Conservation (phyloP, 2,113 vertebrate genomes). For the Polypterus bichir region DNA sequence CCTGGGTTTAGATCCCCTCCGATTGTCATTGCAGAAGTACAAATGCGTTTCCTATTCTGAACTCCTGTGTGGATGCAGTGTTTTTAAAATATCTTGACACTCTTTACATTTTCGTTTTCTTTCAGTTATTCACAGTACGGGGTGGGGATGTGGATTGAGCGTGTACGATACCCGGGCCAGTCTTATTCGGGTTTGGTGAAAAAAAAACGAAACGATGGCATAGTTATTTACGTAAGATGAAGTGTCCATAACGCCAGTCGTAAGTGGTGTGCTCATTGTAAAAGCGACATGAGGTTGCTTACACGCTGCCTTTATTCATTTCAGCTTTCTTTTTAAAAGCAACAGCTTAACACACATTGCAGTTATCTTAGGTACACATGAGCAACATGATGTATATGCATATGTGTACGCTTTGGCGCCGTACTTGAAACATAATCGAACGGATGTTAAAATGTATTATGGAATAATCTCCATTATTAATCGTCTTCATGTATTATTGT, state of each 20-base stretch:
- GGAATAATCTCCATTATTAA: background rate
- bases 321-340: background rate
- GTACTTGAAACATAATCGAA: too few relatives aligned
- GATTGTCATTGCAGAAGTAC: constrained; percentile 17
- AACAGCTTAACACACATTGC: background rate
- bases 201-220: background rate
- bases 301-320: background rate
- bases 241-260: constrained; percentile 5
- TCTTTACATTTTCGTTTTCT: too few relatives aligned
- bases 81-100: background rate
- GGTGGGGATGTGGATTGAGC: too few relatives aligned
- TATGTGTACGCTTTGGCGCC: too few relatives aligned
- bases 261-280: constrained; percentile 8
- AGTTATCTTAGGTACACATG: too few relatives aligned
- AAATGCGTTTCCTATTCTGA: constrained; percentile 13
- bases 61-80: constrained; percentile 14
- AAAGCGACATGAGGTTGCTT: background rate
- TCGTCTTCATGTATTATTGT: too few relatives aligned
- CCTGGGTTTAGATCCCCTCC: constrained; percentile 13
- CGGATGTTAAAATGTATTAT: background rate
- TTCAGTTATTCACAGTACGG: too few relatives aligned
- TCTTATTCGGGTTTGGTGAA: too few relatives aligned
- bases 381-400: too few relatives aligned
- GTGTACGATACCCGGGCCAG: too few relatives aligned
- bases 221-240: constrained; percentile 6